phyloP scores from a whole-genome alignment of 2,888 invertebrate genomes.

The Andricus quercusramuli region DNA sequence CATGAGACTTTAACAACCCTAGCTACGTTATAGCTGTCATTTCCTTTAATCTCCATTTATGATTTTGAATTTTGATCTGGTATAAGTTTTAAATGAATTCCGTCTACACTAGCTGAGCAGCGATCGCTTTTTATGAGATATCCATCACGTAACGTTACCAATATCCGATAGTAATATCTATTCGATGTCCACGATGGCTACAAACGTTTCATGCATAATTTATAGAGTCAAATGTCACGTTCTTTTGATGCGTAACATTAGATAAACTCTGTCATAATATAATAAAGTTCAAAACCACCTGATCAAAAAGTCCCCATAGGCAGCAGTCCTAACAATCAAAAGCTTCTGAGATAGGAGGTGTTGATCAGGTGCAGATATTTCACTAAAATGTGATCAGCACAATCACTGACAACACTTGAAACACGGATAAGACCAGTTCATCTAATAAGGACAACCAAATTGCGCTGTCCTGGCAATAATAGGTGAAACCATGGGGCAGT shows the following conservation, averaged over 20 bases:
- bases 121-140: constrained; percentile 29
- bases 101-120: constrained; percentile 29
- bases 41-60: constrained; percentile 3
- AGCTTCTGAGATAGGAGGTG: too few species aligned
- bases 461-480: too few species aligned
- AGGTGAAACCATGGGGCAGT: too few species aligned
- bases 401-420: too few species aligned
- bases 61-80: constrained; percentile 11
- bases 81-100: constrained; percentile 36
- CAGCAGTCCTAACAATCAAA: too few species aligned
- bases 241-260: background rate
- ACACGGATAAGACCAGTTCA: too few species aligned
- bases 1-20: too few species aligned
- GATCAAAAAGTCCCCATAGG: too few species aligned
- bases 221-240: background rate
- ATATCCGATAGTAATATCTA: constrained; percentile 33
- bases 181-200: constrained; percentile 1
- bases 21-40: background rate
- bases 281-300: background rate
- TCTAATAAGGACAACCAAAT: too few species aligned
- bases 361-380: too few species aligned
- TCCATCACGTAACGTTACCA: constrained; percentile 37
- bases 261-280: background rate
- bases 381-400: too few species aligned
- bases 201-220: constrained; percentile 29